phyloP scores from a whole-genome alignment of 2,797 vertebrate species.

The Myoxocephalus aenaeus region DNA sequence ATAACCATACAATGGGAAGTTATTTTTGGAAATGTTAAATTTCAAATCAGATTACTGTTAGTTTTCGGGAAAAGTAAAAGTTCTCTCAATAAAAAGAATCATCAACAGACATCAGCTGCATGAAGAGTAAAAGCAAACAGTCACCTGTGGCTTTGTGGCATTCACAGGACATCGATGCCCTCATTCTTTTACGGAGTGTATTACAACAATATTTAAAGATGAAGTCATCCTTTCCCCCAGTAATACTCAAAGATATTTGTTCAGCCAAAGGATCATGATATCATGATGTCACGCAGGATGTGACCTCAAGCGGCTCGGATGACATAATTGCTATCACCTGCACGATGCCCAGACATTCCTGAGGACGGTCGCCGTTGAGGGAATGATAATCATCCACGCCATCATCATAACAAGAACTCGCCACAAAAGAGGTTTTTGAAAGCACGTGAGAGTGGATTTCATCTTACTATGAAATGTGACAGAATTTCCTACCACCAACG shows the following conservation, averaged over 20 bases:
- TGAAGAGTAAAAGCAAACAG: conserved; percentile 11
- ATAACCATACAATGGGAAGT: no score
- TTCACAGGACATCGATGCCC: conserved; percentile 64
- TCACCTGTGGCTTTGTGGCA: conserved; percentile 38
- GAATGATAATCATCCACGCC: conserved; percentile 38
- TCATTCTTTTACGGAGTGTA: conserved; percentile 66
- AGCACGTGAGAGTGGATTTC: conserved; percentile 37
- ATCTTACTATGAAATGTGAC: conserved; percentile 56
- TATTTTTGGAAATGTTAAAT: neutral
- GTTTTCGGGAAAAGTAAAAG: conserved; percentile 4
- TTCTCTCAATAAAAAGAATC: neutral
- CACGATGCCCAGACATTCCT: conserved; percentile 60
- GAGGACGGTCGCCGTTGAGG: conserved; percentile 27
- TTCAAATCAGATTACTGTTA: neutral
- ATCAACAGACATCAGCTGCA: conserved; percentile 2
- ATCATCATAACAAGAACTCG: conserved; percentile 38
- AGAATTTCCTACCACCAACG: conserved; percentile 47
- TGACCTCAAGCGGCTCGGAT: conserved; percentile 66
- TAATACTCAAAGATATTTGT: conserved; percentile 58
- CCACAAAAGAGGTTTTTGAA: conserved; percentile 9
- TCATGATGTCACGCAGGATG: conserved; percentile 65
- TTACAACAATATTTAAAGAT: conserved; percentile 66
- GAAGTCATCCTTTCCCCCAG: conserved; percentile 59
- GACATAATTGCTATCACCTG: conserved; percentile 77
- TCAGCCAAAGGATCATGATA: conserved; percentile 50